A percentile compares a stretch with the other conserved stretches of the same genome.
phyloP scores from a whole-genome alignment of 2,888 invertebrate species.

The Drosophila birchii region DNA sequence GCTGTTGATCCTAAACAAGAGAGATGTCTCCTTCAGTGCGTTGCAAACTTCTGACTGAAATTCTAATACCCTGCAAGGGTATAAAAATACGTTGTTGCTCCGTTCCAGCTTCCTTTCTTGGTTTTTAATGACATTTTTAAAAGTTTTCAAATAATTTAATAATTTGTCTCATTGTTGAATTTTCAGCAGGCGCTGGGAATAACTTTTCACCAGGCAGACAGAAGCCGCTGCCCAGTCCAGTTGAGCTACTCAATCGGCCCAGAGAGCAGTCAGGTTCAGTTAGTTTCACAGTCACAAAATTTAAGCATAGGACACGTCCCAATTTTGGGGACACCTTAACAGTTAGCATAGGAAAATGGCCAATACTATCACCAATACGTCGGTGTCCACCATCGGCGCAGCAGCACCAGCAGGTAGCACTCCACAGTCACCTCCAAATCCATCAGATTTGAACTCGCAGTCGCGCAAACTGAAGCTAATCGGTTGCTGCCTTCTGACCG shows the following conservation, averaged over 20 bases:
- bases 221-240: background rate
- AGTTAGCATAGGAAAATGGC: slow-evolving; percentile 4
- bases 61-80: too few species aligned
- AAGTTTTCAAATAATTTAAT: too few species aligned
- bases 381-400: background rate
- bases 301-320: slow-evolving; percentile 4
- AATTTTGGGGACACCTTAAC: background rate
- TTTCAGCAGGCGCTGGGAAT: background rate
- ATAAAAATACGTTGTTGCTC: too few species aligned
- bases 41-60: too few species aligned
- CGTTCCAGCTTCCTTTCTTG: too few species aligned
- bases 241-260: background rate
- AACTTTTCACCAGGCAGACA: background rate
- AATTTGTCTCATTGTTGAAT: too few species aligned
- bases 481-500: slow-evolving; percentile 48
- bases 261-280: slow-evolving; percentile 1
- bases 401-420: too few species aligned
- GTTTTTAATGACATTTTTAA: too few species aligned
- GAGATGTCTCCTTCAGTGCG: too few species aligned
- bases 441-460: too few species aligned
- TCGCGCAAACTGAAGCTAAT: slow-evolving; percentile 46
- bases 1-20: too few species aligned
- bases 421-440: background rate
- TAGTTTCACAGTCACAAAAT: slow-evolving; percentile 11
- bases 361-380: background rate